phyloP scores from a whole-genome alignment of 2,113 vertebrate genomes.

The Spermophilus dauricus region DNA sequence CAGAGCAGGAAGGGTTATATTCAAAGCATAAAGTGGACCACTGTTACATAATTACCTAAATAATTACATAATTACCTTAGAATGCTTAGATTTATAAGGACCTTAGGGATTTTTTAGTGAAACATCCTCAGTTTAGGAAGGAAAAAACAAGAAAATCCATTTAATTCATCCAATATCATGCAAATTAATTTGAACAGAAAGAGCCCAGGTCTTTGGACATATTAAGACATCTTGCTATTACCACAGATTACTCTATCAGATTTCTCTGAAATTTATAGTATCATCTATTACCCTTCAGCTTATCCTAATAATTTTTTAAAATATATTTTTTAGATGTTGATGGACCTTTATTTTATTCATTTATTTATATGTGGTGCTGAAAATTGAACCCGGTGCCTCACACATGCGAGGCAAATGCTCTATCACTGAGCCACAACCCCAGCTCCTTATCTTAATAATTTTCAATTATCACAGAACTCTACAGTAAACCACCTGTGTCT shows the following conservation, averaged over 20 bases:
- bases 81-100: neutral
- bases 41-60: neutral
- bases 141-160: neutral
- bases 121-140: neutral
- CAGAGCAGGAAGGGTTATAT: too few species aligned
- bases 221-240: neutral
- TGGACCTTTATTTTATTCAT: too few species aligned
- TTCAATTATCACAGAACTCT: neutral
- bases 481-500: neutral
- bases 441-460: neutral
- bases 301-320: neutral
- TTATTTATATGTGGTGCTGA: too few species aligned
- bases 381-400: too few species aligned
- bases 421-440: too few species aligned
- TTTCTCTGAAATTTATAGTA: neutral
- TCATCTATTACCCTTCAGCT: neutral
- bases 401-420: too few species aligned
- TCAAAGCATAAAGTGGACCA: too few species aligned
- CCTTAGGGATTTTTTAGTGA: neutral
- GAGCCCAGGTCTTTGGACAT: neutral
- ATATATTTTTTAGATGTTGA: too few species aligned
- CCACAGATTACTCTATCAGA: rapidly evolving
- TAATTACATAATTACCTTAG: neutral
- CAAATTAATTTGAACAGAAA: neutral
- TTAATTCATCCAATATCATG: neutral